Evolutionary conservation across 2,888 invertebrate species (phyloP), one percentile per base, ranked within the genome.

Genomic region (Nomada flava): DNA sequence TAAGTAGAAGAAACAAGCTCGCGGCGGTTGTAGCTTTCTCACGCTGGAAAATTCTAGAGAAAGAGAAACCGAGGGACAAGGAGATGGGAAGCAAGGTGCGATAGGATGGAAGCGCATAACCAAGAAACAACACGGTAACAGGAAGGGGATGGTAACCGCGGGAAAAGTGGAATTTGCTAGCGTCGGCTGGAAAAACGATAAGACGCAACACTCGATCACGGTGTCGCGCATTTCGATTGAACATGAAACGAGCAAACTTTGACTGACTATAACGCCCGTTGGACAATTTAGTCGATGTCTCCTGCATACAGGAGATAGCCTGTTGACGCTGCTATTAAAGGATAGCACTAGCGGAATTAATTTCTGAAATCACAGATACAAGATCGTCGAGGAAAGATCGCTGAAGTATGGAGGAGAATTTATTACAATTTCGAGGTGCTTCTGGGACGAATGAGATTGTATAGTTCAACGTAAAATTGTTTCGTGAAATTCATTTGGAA

Each of bases 221-320:
- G 88, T 91, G 89, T 90, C 90, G 72, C 81, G 88, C 87, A 85
- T 90, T 89, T 88, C 89, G 90, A 91, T 90, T 78, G 89, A 89
- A 85, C 84, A 81, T 62, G 79, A 84, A 77, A 70, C 67, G 81
- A 79, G 82, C 76, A 82, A 72, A 83, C 79, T 83, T 76, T 23
- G 47, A 52, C 71, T 26, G 75, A 79, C 62, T 79, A 64, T 52
- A 50, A 55, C 63, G 59, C 69, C 26, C 42, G n/a, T 42, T 23
- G 29, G 44, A 65, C 72, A 63, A 86, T 88, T 83, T 29, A 53
- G 67, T 20, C 36, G 18, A 20, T 59, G 67, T 52, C n/a, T 23
- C n/a, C 68, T 65, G 70, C 82, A 50, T 44, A 60, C 55, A 26
- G 10, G 3, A 81, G 77, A 79, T 72, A 81, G 69, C 57, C 20